These are phyloP conservation scores for Labeo rohita DNA, from an alignment of 2,113 vertebrate species.

Conservation along the genomic window DNA sequence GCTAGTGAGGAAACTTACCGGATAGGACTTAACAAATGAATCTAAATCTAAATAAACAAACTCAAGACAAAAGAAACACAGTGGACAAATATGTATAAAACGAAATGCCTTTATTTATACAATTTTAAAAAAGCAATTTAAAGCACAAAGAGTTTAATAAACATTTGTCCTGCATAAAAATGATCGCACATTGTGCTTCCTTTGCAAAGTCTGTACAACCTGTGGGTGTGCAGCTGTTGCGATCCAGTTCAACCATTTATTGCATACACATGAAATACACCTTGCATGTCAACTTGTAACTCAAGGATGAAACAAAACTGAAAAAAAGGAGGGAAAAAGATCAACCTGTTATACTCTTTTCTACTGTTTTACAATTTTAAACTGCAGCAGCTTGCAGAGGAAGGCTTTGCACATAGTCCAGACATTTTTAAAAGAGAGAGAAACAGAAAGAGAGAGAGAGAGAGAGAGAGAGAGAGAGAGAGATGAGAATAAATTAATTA, in stretches of 20 bases:
- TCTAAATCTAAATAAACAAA: not conserved
- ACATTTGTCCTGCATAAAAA: constrained; percentile 86
- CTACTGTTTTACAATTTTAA: constrained; percentile 69
- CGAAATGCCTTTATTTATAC: constrained; percentile 87
- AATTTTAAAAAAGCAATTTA: constrained; percentile 90
- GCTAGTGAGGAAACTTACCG: not conserved
- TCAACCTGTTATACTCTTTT: constrained; percentile 7
- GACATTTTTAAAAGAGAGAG: constrained; percentile 50
- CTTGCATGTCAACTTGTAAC: constrained; percentile 13
- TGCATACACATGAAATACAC: constrained; percentile 90
- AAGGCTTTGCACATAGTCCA: constrained; percentile 69
- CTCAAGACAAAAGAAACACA: constrained; percentile 13
- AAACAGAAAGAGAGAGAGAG: constrained; percentile 45
- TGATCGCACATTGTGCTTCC: constrained; percentile 95
- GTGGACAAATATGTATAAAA: constrained; percentile 57
- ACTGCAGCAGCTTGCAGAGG: constrained; percentile 81
- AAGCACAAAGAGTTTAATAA: constrained; percentile 90
- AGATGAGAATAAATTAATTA: constrained; percentile 58
- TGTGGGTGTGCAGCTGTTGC: constrained; percentile 77
- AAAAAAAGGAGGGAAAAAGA: constrained; percentile 45
- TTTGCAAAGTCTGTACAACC: constrained; percentile 90
- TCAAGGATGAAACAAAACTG: not conserved
- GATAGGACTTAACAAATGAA: not conserved
- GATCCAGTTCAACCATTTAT: constrained; percentile 93
- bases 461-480: constrained; percentile 45